Percentiles rank a stretch among this genome's conserved stretches.
Evolutionary conservation across 2,888 invertebrate species (phyloP).

Genomic region (Drosophila bunnanda): DNA sequence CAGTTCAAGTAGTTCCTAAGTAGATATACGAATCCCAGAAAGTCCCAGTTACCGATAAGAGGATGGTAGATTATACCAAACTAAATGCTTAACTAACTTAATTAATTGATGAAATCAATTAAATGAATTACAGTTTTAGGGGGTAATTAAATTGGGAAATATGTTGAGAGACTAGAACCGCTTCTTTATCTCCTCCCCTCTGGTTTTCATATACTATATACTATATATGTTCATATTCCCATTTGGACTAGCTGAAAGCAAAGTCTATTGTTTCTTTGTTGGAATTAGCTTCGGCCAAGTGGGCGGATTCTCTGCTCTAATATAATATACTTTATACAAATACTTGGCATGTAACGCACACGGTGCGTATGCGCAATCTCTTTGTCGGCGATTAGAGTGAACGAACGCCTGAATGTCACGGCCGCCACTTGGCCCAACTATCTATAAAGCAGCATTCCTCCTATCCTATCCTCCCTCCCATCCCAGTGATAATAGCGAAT

Average conservation of each 20-base stretch:
- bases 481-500: slow-evolving; percentile 21
- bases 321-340: neutral
- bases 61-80: neutral
- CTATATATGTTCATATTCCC: neutral
- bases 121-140: neutral
- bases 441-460: neutral
- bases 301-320: slow-evolving; percentile 9
- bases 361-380: slow-evolving; percentile 42
- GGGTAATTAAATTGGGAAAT: neutral
- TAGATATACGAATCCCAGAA: neutral
- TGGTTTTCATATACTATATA: neutral
- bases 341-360: slow-evolving; percentile 12
- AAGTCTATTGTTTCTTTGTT: slow-evolving; percentile 20
- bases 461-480: neutral
- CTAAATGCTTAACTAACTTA: neutral
- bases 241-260: neutral
- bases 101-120: neutral
- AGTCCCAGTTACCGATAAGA: neutral
- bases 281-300: neutral
- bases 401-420: slow-evolving; percentile 32
- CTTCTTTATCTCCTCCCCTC: neutral
- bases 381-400: slow-evolving; percentile 28
- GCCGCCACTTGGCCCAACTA: slow-evolving; percentile 13
- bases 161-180: neutral
- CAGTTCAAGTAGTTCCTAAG: neutral